Conservation (phyloP, 2,113 vertebrate genomes). For the Dipodomys stephensi region DNA sequence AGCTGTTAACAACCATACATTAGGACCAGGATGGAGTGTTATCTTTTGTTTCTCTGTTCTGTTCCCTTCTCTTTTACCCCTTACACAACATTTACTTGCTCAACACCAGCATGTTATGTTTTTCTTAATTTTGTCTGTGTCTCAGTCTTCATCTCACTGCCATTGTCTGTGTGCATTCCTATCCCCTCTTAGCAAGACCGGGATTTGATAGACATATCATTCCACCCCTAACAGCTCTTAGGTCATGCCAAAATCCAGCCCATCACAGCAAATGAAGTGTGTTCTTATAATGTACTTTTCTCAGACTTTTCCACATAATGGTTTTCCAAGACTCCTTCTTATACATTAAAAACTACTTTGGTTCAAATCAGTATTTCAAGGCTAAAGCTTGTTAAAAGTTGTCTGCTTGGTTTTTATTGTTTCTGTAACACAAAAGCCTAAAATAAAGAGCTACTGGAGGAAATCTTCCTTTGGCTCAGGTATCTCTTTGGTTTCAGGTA, state of each 20-base stretch:
- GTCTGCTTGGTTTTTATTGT: neutral
- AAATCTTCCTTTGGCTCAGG: neutral
- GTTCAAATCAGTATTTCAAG: neutral
- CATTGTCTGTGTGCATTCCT: neutral
- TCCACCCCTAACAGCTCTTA: neutral
- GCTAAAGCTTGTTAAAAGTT: neutral
- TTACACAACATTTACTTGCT: neutral
- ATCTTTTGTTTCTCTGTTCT: neutral
- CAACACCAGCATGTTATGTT: rapidly evolving
- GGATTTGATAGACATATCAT: neutral
- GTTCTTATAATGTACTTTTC: neutral
- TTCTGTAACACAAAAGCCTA: neutral
- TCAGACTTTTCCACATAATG: neutral
- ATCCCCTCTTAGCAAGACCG: neutral
- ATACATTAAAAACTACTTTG: neutral
- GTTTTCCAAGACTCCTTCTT: neutral
- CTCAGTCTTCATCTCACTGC: neutral
- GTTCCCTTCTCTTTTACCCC: neutral
- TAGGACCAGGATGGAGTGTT: neutral
- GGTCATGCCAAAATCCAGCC: neutral
- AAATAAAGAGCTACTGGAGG: neutral
- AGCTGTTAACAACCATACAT: neutral
- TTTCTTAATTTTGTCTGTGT: neutral
- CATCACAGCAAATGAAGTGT: neutral
- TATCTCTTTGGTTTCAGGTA: neutral